These are phyloP conservation scores for Amorpha juglandis DNA, from an alignment of 2,888 invertebrate species.

Conservation along the genomic window DNA sequence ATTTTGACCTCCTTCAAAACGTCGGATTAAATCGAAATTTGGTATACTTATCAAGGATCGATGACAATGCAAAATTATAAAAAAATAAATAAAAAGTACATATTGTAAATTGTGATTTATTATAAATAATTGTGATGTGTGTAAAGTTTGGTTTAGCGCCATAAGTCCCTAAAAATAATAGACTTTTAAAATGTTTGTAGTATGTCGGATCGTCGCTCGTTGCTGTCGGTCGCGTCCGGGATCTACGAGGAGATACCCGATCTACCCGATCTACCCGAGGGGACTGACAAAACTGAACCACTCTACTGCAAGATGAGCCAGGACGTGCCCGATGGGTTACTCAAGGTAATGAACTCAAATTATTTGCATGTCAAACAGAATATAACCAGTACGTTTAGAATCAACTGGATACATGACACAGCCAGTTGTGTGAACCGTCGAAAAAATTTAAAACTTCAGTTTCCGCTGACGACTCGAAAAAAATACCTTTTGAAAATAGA, in stretches of 20 bases:
- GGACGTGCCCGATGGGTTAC: conserved; percentile 41
- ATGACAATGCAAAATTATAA: too few species aligned
- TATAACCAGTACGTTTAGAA: too few species aligned
- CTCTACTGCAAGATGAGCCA: conserved; percentile 45
- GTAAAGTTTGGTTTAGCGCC: too few species aligned
- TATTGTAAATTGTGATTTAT: too few species aligned
- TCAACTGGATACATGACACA: background rate
- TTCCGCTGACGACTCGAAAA: conserved; percentile 44
- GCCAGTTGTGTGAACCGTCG: conserved; percentile 13
- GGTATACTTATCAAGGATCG: too few species aligned
- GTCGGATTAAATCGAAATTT: too few species aligned
- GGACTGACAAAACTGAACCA: conserved; percentile 27
- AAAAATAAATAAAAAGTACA: too few species aligned
- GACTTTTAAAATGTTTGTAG: conserved; percentile 39
- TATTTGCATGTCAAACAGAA: too few species aligned
- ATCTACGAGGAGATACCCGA: conserved; percentile 89
- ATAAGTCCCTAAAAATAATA: background rate
- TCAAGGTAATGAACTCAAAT: conserved; percentile 36
- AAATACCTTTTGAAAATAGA: conserved; percentile 70
- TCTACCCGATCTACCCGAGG: conserved; percentile 42
- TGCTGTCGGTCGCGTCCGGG: conserved; percentile 86
- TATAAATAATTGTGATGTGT: too few species aligned
- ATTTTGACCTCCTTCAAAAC: too few species aligned
- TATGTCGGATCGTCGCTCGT: conserved; percentile 79
- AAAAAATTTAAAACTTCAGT: conserved; percentile 25